Conservation (phyloP, 2,797 vertebrate genomes). For the Sarcophilus harrisii region DNA sequence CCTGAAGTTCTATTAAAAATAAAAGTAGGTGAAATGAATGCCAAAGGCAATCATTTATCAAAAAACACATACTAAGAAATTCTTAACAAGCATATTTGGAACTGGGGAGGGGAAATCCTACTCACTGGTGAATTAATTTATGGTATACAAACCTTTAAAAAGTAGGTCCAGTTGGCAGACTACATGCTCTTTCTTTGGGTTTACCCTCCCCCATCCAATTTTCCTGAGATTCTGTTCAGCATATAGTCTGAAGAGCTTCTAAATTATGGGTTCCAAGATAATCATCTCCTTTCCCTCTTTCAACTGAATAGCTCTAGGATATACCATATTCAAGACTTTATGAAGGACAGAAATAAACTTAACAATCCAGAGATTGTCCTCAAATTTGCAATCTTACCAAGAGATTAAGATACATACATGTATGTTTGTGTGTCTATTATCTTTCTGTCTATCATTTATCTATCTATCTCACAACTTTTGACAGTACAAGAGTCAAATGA, state of each 20-base stretch:
- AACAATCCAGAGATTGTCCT: neutral
- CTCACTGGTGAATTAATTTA: neutral
- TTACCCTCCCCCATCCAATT: neutral
- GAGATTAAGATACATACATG: neutral
- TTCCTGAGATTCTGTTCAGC: neutral
- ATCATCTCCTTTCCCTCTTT: neutral
- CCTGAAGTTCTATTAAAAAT: neutral
- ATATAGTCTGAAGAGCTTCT: neutral
- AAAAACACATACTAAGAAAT: neutral
- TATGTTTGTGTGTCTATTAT: neutral
- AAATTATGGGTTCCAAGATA: neutral
- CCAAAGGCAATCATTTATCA: neutral
- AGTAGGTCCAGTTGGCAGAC: neutral
- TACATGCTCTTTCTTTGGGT: neutral
- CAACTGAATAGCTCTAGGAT: neutral
- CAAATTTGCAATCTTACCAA: neutral
- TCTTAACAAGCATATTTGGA: neutral
- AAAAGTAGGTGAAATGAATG: neutral
- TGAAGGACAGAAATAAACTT: neutral
- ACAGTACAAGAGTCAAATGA: neutral
- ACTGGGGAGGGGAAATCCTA: neutral
- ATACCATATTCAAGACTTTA: neutral
- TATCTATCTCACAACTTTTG: neutral
- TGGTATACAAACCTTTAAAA: neutral
- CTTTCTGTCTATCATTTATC: neutral